Percentiles rank a stretch among this genome's conserved stretches.
Conservation (phyloP, 2,888 invertebrate species). For the Galerucella nymphaeae region DNA sequence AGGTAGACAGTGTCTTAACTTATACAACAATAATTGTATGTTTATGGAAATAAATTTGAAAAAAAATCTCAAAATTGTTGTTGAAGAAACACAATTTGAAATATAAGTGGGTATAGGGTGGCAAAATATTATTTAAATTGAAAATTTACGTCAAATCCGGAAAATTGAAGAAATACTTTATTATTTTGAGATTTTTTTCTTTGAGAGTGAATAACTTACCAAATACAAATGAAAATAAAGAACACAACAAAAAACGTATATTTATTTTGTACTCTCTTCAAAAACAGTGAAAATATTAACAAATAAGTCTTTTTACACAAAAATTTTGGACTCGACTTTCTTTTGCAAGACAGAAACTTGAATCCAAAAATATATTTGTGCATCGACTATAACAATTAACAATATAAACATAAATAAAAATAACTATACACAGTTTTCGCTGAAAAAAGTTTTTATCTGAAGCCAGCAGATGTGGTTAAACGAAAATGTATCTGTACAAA, state of each 20-base stretch:
- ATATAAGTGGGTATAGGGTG: too few species aligned
- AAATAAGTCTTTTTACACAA: background rate
- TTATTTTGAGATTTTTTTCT: background rate
- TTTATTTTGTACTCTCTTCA: background rate
- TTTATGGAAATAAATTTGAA: too few species aligned
- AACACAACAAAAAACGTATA: background rate
- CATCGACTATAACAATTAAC: background rate
- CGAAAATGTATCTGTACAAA: conserved; percentile 15
- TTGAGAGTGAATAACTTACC: background rate
- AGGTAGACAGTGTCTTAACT: too few species aligned
- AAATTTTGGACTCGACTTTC: too few species aligned
- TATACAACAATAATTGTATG: too few species aligned
- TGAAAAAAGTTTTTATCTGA: conserved; percentile 18
- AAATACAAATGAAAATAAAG: background rate
- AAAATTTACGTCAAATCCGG: too few species aligned
- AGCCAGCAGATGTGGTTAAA: conserved; percentile 25
- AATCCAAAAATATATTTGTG: background rate
- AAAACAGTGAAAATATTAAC: background rate
- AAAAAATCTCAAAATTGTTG: too few species aligned
- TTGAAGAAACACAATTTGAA: too few species aligned
- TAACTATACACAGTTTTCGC: background rate
- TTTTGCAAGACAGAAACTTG: too few species aligned
- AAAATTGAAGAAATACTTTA: too few species aligned
- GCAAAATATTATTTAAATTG: too few species aligned
- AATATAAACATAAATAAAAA: background rate